These are phyloP conservation scores for Progne subis DNA, from an alignment of 2,113 vertebrate species.

Conservation along the genomic window DNA sequence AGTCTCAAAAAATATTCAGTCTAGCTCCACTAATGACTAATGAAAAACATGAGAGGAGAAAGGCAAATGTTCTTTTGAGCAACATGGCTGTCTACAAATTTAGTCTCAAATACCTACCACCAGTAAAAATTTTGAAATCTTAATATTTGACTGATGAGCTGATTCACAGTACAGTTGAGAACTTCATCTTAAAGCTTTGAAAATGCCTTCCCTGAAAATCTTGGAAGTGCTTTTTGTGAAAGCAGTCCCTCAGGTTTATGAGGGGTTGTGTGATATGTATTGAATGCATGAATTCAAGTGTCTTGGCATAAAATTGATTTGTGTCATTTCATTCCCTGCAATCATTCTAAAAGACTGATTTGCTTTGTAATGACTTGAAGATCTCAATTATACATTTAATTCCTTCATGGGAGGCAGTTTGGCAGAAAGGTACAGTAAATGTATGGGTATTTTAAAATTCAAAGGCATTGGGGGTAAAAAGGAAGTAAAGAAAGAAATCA, in stretches of 20 bases:
- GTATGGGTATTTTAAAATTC: background rate
- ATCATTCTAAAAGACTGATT: background rate
- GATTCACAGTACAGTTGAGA: background rate
- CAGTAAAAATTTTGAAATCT: background rate
- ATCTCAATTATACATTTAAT: slow-evolving; percentile 22
- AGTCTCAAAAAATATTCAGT: background rate
- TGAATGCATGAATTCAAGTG: background rate
- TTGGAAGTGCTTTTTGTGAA: background rate
- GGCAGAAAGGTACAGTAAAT: background rate
- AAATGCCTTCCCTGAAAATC: background rate
- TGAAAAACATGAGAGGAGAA: background rate
- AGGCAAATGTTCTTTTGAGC: background rate
- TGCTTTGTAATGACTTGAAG: background rate
- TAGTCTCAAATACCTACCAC: background rate
- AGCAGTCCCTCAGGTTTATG: background rate
- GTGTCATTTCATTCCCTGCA: background rate
- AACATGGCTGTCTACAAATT: background rate
- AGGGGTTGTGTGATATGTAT: background rate
- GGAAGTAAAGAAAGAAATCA: background rate
- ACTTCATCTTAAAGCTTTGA: background rate
- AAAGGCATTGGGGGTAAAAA: background rate
- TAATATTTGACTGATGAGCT: background rate
- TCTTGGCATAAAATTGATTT: background rate
- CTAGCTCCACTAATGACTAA: background rate
- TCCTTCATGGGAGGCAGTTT: slow-evolving; percentile 8